Evolutionary conservation across 2,797 vertebrate species (phyloP).

Genomic region (Craterocephalus amniculus): DNA sequence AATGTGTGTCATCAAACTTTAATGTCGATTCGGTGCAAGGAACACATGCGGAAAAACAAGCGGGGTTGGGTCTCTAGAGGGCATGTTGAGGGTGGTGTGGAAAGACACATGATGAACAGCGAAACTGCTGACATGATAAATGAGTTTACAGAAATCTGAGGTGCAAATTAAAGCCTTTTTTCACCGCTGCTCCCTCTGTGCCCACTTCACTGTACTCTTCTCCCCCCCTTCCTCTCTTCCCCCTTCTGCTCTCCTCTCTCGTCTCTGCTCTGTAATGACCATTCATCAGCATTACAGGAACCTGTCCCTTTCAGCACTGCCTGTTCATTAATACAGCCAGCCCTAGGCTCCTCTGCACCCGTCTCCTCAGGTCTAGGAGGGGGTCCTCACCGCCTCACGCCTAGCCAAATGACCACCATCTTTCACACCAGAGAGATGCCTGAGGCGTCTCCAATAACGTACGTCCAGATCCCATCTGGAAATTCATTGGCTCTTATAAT

Average conservation of each 20-base stretch:
- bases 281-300: conserved; percentile 88
- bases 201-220: conserved; percentile 52
- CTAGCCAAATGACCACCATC: conserved; percentile 86
- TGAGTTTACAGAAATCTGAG: conserved; percentile 83
- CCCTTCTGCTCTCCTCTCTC: conserved; percentile 54
- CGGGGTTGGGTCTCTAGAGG: conserved; percentile 14
- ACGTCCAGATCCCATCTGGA: conserved; percentile 70
- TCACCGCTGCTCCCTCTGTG: conserved; percentile 60
- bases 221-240: conserved; percentile 23
- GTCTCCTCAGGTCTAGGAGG: conserved; percentile 73
- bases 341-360: conserved; percentile 72
- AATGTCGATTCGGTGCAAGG: neutral
- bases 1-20: neutral
- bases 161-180: conserved; percentile 82
- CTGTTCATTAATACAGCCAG: conserved; percentile 84
- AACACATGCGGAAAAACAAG: conserved; percentile 27
- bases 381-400: conserved; percentile 78
- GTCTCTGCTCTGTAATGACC: conserved; percentile 83
- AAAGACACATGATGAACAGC: conserved; percentile 47
- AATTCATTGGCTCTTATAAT: conserved; percentile 71
- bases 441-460: conserved; percentile 72
- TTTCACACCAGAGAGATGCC: conserved; percentile 75
- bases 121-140: conserved; percentile 81
- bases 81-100: conserved; percentile 15
- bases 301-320: conserved; percentile 81